Conservation (phyloP, 2,113 vertebrate species). For the Piaya cayana region DNA sequence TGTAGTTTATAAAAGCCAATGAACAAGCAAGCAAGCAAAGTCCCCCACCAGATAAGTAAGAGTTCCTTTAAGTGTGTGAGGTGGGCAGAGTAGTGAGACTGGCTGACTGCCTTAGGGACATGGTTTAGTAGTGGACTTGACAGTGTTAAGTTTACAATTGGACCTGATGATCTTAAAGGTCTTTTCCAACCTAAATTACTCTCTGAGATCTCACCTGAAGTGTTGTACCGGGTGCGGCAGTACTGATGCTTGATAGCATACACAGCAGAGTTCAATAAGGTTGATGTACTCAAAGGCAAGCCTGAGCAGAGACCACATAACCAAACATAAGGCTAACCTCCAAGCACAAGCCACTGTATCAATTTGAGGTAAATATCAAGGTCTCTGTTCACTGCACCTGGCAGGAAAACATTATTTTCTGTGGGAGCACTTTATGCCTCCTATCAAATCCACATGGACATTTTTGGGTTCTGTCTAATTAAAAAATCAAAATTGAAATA, state of each 20-base stretch:
- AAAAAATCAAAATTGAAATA: not conserved
- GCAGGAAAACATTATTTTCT: not conserved
- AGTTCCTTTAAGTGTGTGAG: not conserved
- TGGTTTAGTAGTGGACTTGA: too few species aligned
- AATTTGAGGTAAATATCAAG: not conserved
- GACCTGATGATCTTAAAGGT: too few species aligned
- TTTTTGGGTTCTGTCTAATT: fast-evolving
- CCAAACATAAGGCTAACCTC: not conserved
- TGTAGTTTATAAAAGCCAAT: not conserved
- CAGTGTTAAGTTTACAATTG: too few species aligned
- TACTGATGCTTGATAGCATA: not conserved
- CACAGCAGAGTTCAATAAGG: not conserved
- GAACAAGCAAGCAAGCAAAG: not conserved
- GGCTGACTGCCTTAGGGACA: not conserved
- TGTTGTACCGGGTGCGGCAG: not conserved
- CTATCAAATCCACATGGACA: not conserved
- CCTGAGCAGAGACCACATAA: not conserved
- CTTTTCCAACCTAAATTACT: too few species aligned
- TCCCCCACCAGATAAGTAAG: not conserved
- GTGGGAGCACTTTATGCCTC: not conserved
- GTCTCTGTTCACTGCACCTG: not conserved
- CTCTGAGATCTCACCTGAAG: not conserved
- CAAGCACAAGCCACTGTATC: not conserved
- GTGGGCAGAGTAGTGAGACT: not conserved
- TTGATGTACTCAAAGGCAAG: not conserved